Base-by-base conservation (phyloP, 1,140 invertebrate species). In the Caerostris darwini region DNA sequence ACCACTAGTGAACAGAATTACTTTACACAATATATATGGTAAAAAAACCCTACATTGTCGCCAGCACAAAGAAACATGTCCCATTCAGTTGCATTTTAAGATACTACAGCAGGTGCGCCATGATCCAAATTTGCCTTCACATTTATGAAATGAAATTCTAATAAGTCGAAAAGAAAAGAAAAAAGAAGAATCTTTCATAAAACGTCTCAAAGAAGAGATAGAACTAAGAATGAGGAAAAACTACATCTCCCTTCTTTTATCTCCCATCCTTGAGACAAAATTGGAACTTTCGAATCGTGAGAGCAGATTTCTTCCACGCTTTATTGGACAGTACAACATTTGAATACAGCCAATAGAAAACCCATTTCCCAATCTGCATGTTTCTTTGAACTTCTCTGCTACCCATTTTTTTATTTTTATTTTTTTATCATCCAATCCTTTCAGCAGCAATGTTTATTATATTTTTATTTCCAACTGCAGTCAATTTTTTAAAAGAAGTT, bases 301-400 rank as follows among this genome's bases (percentile, higher is more conserved):
- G 69, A 77, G 69, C 10, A 14, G 69, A 34, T 77, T 77, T 77
- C 58, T 87, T 64, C 59, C 7, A 17, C n/a, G 56, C 34, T 87
- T 87, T 87, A 87, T 87, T 87, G 85, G 85, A 87, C 85, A 87
- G 19, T 61, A 61, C 85, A 87, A 64, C 56, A 87, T 87, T 87
- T 87, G 85, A 87, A 87, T 87, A 87, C 85, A 59, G 58, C 85
- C 85, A 87, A 87, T 87, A 87, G 85, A 87, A 87, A 87, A 64
- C 10, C 17, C 58, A 87, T 64, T 87, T 61, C 58, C 85, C 85
- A 87, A 64, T 87, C 85, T 50, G 19, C 57, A 64, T 87, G 59
- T 59, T 87, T 87, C 58, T 87, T 58, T 56, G 58, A 87, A 87
- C 34, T 10, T 87, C 14, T 34, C 0, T 34, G 34, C 34, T 34